These are phyloP conservation scores for Priocnemis perturbator DNA, from an alignment of 2,888 invertebrate genomes.

Conservation along the genomic window DNA sequence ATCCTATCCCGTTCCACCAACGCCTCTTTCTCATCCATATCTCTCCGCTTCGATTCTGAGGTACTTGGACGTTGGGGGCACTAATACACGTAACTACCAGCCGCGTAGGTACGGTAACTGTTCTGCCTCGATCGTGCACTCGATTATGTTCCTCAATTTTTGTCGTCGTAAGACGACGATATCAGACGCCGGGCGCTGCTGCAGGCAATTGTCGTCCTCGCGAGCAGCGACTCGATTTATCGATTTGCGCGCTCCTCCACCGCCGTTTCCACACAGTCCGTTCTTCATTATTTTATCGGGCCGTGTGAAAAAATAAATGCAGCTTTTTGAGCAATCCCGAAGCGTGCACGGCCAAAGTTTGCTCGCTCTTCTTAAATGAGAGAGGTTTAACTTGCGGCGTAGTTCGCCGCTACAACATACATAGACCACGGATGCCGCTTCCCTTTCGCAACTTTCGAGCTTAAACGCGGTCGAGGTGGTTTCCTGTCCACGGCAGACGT, in stretches of 20 bases:
- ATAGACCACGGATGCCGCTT: not conserved
- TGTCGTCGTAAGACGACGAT: not conserved
- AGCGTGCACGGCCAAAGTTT: no score
- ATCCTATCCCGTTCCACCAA: conserved; percentile 27
- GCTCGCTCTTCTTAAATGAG: no score
- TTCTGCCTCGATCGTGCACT: conserved; percentile 2
- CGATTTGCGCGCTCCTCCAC: no score
- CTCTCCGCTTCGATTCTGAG: conserved; percentile 16
- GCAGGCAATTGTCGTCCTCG: no score
- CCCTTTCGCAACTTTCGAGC: conserved; percentile 9
- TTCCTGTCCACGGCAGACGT: not conserved
- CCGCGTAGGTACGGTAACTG: no score
- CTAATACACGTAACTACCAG: no score
- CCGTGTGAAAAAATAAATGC: not conserved
- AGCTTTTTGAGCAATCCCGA: no score
- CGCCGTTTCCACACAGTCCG: no score
- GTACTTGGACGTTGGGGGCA: conserved; percentile 3
- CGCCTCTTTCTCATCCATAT: not conserved
- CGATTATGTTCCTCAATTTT: not conserved
- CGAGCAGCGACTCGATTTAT: no score
- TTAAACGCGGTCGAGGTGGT: conserved; percentile 12
- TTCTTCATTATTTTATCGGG: no score
- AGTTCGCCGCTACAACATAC: not conserved
- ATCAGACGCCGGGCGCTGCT: not conserved
- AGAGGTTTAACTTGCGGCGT: no score